Base-by-base conservation (phyloP, 2,113 vertebrate genomes). In the Setophaga coronata region DNA sequence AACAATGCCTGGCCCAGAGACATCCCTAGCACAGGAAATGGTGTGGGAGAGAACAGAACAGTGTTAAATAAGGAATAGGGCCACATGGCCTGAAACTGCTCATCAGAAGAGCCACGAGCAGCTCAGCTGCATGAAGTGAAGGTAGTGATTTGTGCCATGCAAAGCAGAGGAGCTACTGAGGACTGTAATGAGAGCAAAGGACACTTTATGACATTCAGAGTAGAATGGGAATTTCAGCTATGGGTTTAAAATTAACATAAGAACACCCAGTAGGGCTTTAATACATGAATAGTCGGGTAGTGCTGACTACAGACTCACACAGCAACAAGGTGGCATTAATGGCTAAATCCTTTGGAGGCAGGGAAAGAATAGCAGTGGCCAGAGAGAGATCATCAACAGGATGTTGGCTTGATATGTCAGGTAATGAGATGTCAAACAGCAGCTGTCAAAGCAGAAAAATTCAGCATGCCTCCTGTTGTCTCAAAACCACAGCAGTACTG, bases 281-380 rank as follows among this genome's bases (percentile, higher is more conserved):
- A 33, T 13, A n/a, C 0, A 0, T 23, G 25, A 56, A 14, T 5
- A 54, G 6, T 6, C 0, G 0, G 14, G 60, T 12, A 14, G 38
- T 33, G n/a, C 51, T 82, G 65, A 40, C 67, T 65, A 40, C 18
- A 9, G 69, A 14, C 51, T n/a, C 29, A 73, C 23, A 38, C 5
- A 73, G 57, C n/a, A 48, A 10, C 43, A 51, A 51, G 43, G 10
- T 42, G 23, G 29, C 67, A 53, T 18, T 58, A 54, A 67, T 34
- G 61, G 40, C n/a, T n/a, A 64, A 64, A 84, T 67, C 28, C 28
- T 76, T 23, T 24, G 38, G 29, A 79, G 60, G 60, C 31, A 82
- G 36, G 11, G 40, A 71, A 28, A 48, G 12, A 20, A 29, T 0
- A 74, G 66, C 57, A 48, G 28, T 12, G 18, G 51, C 17, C 48